phyloP scores from a whole-genome alignment of 2,797 vertebrate species.

The Gymnopithys bicolor region DNA sequence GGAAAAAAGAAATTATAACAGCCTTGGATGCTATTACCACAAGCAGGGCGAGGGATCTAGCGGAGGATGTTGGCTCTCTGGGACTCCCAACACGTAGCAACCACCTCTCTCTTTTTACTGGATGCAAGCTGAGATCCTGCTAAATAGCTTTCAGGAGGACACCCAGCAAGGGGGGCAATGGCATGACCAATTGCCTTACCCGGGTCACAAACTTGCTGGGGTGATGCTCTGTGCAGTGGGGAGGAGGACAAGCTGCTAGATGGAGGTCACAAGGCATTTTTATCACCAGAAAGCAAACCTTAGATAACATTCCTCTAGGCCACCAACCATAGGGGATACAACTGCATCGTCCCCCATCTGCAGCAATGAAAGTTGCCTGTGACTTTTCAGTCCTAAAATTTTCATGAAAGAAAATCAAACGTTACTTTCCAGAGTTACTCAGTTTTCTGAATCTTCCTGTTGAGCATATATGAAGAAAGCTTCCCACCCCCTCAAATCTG shows the following conservation, averaged over 20 bases:
- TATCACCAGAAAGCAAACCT: not conserved
- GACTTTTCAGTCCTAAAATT: not conserved
- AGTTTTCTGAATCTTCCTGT: not conserved
- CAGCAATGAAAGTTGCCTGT: not conserved
- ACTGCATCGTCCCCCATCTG: not conserved
- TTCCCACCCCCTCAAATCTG: not conserved
- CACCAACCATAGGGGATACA: not conserved
- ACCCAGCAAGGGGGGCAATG: not conserved
- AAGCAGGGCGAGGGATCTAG: fast-evolving
- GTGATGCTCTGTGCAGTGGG: not conserved
- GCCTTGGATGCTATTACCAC: not conserved
- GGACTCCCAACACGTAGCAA: not conserved
- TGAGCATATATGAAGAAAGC: not conserved
- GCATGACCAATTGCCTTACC: not conserved
- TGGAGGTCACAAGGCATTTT: not conserved
- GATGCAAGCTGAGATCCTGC: not conserved
- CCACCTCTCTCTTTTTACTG: not conserved
- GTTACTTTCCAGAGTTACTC: not conserved
- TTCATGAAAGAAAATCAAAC: not conserved
- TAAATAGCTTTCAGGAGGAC: not conserved
- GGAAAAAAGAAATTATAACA: not conserved
- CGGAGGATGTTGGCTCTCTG: fast-evolving
- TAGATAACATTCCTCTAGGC: fast-evolving
- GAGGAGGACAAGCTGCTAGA: not conserved
- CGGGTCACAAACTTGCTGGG: not conserved